Conservation (phyloP, 2,888 invertebrate species). For the Drosophila cracens region DNA sequence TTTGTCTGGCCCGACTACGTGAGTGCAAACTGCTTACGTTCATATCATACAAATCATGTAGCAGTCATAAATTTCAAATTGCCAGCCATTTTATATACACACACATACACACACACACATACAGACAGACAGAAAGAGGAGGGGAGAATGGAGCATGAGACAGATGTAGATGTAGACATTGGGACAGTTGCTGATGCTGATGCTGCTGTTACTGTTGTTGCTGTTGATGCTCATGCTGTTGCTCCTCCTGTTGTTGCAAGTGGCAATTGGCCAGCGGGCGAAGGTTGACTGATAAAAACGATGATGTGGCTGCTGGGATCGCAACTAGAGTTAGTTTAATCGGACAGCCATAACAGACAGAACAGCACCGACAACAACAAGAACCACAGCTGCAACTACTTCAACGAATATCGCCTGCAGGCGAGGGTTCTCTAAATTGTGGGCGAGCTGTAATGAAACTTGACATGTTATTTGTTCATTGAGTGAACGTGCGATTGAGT, state of each 20-base stretch:
- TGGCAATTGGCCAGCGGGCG: slow-evolving; percentile 56
- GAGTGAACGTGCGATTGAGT: slow-evolving; percentile 48
- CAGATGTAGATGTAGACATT: slow-evolving; percentile 54
- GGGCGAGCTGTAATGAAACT: slow-evolving; percentile 77
- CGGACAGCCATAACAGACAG: slow-evolving; percentile 40
- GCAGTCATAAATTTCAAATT: slow-evolving; percentile 82
- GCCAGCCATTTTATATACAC: slow-evolving; percentile 75
- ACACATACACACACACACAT: slow-evolving; percentile 4
- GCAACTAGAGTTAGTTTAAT: slow-evolving; percentile 55
- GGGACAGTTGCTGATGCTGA: slow-evolving; percentile 34
- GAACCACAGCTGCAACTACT: slow-evolving; percentile 19
- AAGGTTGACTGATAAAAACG: slow-evolving; percentile 78
- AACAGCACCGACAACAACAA: slow-evolving; percentile 20
- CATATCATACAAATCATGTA: slow-evolving; percentile 81
- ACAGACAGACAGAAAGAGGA: neutral
- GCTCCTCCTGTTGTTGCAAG: slow-evolving; percentile 36
- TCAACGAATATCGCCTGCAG: slow-evolving; percentile 31
- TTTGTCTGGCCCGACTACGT: slow-evolving; percentile 60
- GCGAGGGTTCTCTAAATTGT: slow-evolving; percentile 63
- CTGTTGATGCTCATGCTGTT: slow-evolving; percentile 18
- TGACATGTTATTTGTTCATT: slow-evolving; percentile 83
- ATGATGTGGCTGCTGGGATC: slow-evolving; percentile 53
- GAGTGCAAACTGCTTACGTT: slow-evolving; percentile 82
- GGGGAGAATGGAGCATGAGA: slow-evolving; percentile 2
- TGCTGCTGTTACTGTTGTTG: slow-evolving; percentile 25